Conservation (phyloP, 2,888 invertebrate species). For the Ochropacha duplaris region DNA sequence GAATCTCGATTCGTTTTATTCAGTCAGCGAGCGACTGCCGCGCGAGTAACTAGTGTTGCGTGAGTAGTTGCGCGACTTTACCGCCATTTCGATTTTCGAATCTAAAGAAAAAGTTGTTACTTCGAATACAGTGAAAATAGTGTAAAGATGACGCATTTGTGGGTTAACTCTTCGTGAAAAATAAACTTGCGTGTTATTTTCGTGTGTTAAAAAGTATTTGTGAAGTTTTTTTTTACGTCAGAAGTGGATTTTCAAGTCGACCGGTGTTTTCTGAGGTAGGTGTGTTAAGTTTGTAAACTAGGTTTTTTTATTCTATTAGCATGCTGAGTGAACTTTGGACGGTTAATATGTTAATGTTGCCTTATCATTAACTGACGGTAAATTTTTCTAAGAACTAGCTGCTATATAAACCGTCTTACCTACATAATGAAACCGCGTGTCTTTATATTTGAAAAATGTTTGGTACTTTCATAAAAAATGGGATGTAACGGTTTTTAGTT, state of each 20-base stretch:
- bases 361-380: neutral
- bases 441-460: neutral
- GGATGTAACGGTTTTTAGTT: too few relatives aligned
- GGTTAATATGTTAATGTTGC: neutral
- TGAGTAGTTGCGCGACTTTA: constrained; percentile 32
- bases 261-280: constrained; percentile 50
- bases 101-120: constrained; percentile 36
- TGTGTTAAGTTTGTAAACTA: constrained; percentile 18
- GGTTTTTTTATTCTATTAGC: neutral
- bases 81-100: constrained; percentile 47
- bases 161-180: constrained; percentile 54
- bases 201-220: constrained; percentile 39
- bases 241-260: constrained; percentile 57
- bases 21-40: constrained; percentile 63
- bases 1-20: constrained; percentile 30
- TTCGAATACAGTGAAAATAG: constrained; percentile 49
- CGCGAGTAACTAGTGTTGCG: constrained; percentile 27
- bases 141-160: constrained; percentile 52
- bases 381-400: neutral
- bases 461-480: neutral
- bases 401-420: neutral
- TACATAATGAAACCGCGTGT: neutral
- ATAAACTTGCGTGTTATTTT: constrained; percentile 29
- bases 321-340: neutral
- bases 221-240: constrained; percentile 29